These are phyloP conservation scores for Pherbina coryleti DNA, from an alignment of 2,888 invertebrate species.

Conservation along the genomic window DNA sequence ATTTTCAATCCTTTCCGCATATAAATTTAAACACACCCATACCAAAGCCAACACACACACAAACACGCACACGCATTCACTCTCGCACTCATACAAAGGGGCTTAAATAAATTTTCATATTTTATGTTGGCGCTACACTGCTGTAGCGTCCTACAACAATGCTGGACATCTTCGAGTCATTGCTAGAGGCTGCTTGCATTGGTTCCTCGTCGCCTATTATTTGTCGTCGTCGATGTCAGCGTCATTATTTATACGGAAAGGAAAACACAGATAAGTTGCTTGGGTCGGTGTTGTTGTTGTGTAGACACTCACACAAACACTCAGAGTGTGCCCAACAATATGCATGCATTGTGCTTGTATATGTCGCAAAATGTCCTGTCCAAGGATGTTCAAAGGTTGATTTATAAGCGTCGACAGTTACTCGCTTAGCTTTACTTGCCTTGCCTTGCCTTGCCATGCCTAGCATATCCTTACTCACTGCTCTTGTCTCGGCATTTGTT, in stretches of 20 bases:
- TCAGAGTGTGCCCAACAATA: conserved; percentile 34
- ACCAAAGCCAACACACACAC: conserved; percentile 12
- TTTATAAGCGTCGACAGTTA: conserved; percentile 58
- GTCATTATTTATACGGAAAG: conserved; percentile 64
- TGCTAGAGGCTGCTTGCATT: background rate
- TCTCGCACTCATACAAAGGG: background rate
- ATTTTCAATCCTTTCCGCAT: conserved; percentile 67
- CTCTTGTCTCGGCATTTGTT: conserved; percentile 36
- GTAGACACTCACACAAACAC: conserved; percentile 36
- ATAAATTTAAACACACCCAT: conserved; percentile 53
- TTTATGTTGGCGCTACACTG: conserved; percentile 13
- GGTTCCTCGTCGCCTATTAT: conserved; percentile 52
- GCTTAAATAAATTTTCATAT: conserved; percentile 27
- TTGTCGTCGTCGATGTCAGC: conserved; percentile 65
- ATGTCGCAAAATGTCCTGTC: conserved; percentile 35
- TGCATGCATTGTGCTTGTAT: conserved; percentile 34
- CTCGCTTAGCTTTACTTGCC: conserved; percentile 41
- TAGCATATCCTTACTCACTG: conserved; percentile 50
- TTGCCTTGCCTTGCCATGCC: conserved; percentile 27
- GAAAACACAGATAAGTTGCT: conserved; percentile 48
- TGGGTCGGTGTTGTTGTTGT: conserved; percentile 21
- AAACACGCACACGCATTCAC: conserved; percentile 3
- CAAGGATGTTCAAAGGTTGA: conserved; percentile 53
- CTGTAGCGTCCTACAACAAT: background rate
- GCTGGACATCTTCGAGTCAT: background rate